These are phyloP conservation scores for Melanotaenia trifasciata DNA, from an alignment of 2,797 vertebrate species.

Conservation along the genomic window DNA sequence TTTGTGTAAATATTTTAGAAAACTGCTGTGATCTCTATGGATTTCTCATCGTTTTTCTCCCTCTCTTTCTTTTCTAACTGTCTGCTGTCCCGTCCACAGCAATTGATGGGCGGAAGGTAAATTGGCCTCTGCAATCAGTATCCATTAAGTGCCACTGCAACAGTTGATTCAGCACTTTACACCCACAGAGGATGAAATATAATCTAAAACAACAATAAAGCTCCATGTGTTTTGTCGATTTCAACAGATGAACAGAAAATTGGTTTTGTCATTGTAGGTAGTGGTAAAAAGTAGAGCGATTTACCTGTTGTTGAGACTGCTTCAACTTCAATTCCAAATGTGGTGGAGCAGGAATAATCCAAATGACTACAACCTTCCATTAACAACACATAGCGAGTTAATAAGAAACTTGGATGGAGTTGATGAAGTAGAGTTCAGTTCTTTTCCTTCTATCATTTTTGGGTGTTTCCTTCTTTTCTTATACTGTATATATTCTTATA, in stretches of 20 bases:
- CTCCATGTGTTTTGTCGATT: constrained; percentile 16
- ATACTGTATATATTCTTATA: too few relatives aligned
- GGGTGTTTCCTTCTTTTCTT: too few relatives aligned
- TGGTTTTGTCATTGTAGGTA: neutral
- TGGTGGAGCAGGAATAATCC: too few relatives aligned
- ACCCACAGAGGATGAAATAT: constrained; percentile 19
- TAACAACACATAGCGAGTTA: too few relatives aligned
- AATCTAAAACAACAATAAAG: constrained; percentile 19
- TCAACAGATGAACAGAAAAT: constrained; percentile 28
- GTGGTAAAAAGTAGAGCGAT: too few relatives aligned
- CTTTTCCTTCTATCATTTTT: too few relatives aligned
- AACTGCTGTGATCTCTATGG: constrained; percentile 9
- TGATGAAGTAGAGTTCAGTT: too few relatives aligned
- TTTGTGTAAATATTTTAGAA: constrained; percentile 28
- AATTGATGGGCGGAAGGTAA: constrained; percentile 14
- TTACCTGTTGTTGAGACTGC: too few relatives aligned
- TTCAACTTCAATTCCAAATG: too few relatives aligned
- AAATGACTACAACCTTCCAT: too few relatives aligned
- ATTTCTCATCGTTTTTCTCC: constrained; percentile 14
- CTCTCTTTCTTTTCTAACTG: neutral
- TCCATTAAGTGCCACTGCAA: constrained; percentile 44
- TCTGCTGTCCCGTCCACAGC: constrained; percentile 11
- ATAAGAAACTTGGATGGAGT: too few relatives aligned
- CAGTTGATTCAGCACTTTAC: constrained; percentile 39
- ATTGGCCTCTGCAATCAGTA: constrained; percentile 53